Percentiles rank a stretch among this genome's conserved stretches.
These are phyloP conservation scores for Acrocephalus kingi DNA, from an alignment of 2,113 vertebrate genomes.

Conservation along the genomic window DNA sequence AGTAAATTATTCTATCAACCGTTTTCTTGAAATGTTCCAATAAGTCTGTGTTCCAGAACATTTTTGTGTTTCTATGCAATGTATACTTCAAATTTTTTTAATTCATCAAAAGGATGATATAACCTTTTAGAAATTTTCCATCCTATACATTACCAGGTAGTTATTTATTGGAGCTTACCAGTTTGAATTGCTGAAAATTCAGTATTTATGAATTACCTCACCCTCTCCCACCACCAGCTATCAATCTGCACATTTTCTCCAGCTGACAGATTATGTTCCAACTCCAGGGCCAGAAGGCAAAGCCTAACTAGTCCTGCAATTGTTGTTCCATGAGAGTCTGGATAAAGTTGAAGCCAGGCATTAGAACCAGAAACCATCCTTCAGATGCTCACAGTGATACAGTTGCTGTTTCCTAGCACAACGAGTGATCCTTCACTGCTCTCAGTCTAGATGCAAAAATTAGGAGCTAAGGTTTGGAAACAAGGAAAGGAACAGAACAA, in stretches of 20 bases:
- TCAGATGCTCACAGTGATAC: neutral
- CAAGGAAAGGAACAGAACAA: neutral
- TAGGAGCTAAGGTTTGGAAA: neutral
- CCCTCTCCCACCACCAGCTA: neutral
- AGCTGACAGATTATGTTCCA: neutral
- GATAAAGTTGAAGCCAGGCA: neutral
- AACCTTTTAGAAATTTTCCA: neutral
- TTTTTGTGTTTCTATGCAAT: neutral
- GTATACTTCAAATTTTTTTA: neutral
- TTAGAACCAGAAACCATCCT: neutral
- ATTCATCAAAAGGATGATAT: neutral
- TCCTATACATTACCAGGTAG: neutral
- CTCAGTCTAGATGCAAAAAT: neutral
- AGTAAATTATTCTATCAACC: neutral
- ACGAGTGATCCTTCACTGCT: neutral
- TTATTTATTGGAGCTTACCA: neutral
- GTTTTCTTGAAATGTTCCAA: neutral
- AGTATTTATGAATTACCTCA: neutral
- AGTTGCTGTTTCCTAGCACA: neutral
- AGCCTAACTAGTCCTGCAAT: neutral
- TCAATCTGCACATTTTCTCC: neutral
- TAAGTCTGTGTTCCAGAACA: neutral
- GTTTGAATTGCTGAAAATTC: neutral
- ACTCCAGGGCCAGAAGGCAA: neutral
- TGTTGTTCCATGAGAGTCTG: neutral